phyloP scores from a whole-genome alignment of 2,797 vertebrate genomes.

The Alcedo atthis region DNA sequence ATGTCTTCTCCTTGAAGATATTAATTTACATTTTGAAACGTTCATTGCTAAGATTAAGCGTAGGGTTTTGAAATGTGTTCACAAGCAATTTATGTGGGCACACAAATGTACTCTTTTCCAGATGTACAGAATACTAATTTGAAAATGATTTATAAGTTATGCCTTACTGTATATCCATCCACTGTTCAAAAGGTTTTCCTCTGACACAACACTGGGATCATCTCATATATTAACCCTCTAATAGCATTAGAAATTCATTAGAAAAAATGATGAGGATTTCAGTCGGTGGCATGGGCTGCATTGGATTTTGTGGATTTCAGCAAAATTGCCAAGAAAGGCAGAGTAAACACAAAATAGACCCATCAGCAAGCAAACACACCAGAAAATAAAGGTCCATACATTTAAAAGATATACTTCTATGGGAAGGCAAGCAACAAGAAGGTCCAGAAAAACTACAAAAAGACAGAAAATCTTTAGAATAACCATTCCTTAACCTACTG shows the following conservation, averaged over 20 bases:
- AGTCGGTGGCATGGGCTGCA: neutral
- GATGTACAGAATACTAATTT: constrained; percentile 81
- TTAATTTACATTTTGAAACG: constrained; percentile 84
- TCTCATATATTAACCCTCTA: constrained; percentile 69
- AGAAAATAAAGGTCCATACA: neutral
- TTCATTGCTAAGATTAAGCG: constrained; percentile 83
- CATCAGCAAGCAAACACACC: neutral
- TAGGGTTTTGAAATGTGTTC: constrained; percentile 82
- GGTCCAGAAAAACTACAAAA: neutral
- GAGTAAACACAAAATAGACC: neutral
- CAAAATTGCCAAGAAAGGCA: neutral
- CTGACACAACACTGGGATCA: constrained; percentile 75
- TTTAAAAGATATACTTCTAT: neutral
- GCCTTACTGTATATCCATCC: constrained; percentile 69
- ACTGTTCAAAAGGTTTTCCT: constrained; percentile 76
- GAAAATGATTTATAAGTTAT: constrained; percentile 78
- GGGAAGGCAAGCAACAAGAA: neutral
- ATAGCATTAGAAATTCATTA: constrained; percentile 49
- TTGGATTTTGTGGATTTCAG: constrained; percentile 48
- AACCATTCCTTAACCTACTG: neutral
- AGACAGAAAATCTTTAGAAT: neutral
- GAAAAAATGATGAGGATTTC: constrained; percentile 72
- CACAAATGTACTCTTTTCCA: constrained; percentile 78
- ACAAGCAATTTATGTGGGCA: constrained; percentile 81
- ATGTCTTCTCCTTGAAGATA: constrained; percentile 82